Evolutionary conservation across 2,113 vertebrate species (phyloP).

Genomic region (Gambusia holbrooki): DNA sequence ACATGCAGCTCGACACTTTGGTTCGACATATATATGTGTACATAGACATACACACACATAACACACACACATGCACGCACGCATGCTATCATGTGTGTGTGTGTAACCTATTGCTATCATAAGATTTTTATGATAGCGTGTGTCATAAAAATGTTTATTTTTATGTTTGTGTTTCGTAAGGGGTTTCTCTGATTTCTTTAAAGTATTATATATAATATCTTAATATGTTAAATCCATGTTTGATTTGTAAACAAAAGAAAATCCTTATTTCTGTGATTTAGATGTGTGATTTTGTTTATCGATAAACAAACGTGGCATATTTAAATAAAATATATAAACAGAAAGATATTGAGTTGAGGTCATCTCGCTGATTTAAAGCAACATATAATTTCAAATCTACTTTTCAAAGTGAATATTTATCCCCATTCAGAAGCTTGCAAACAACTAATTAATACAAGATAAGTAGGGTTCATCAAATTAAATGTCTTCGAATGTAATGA

Average conservation of each 20-base stretch:
- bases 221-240: not conserved
- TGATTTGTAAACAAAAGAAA: too few relatives aligned
- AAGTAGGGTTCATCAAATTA: conserved; percentile 37
- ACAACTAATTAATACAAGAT: conserved; percentile 39
- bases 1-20: not conserved
- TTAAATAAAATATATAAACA: not conserved
- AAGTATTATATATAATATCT: not conserved
- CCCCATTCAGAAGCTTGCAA: conserved; percentile 29
- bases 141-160: too few relatives aligned
- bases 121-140: too few relatives aligned
- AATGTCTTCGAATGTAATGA: conserved; percentile 58
- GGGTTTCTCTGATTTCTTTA: not conserved
- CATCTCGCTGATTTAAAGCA: not conserved
- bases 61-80: too few relatives aligned
- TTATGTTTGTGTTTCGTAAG: not conserved
- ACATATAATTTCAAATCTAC: conserved; percentile 11
- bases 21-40: not conserved
- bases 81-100: too few relatives aligned
- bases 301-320: not conserved
- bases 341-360: not conserved
- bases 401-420: conserved; percentile 25
- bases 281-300: not conserved
- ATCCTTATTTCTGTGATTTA: too few relatives aligned
- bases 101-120: too few relatives aligned
- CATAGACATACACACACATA: too few relatives aligned